Evolutionary conservation across 2,888 invertebrate species (phyloP).

Genomic region (Drosophila prolongata): DNA sequence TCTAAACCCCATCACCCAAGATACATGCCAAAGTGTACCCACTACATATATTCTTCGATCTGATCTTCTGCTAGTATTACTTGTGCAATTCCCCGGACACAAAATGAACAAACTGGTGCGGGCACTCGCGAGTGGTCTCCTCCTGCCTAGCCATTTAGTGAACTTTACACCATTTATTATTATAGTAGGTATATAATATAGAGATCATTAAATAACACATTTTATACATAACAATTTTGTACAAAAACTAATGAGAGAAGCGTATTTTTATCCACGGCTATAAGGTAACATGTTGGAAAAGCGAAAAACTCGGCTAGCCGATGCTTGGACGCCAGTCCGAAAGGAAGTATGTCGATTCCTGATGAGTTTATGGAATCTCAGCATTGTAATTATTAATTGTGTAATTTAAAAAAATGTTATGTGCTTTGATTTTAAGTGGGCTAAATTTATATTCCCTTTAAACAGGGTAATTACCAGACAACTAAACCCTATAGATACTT

Average conservation of each 20-base stretch:
- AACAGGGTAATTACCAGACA: not conserved
- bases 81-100: constrained; percentile 65
- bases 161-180: constrained; percentile 61
- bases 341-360: not conserved
- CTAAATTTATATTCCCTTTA: not conserved
- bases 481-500: not conserved
- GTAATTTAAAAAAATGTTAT: not conserved
- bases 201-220: constrained; percentile 69
- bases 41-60: constrained; percentile 46
- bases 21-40: constrained; percentile 72
- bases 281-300: constrained; percentile 28
- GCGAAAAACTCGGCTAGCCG: constrained; percentile 29
- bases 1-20: constrained; percentile 45
- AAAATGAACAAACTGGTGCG: constrained; percentile 42
- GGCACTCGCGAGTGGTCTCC: not conserved
- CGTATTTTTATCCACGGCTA: constrained; percentile 52
- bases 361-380: not conserved
- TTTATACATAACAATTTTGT: constrained; percentile 69
- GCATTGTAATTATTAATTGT: not conserved
- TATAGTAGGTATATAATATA: constrained; percentile 64
- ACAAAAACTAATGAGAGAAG: constrained; percentile 70
- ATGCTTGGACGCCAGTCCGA: constrained; percentile 7
- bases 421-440: not conserved
- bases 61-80: constrained; percentile 61
- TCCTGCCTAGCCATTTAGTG: constrained; percentile 54